These are phyloP conservation scores for Scytalopus superciliaris DNA, from an alignment of 2,113 vertebrate species.

Conservation along the genomic window DNA sequence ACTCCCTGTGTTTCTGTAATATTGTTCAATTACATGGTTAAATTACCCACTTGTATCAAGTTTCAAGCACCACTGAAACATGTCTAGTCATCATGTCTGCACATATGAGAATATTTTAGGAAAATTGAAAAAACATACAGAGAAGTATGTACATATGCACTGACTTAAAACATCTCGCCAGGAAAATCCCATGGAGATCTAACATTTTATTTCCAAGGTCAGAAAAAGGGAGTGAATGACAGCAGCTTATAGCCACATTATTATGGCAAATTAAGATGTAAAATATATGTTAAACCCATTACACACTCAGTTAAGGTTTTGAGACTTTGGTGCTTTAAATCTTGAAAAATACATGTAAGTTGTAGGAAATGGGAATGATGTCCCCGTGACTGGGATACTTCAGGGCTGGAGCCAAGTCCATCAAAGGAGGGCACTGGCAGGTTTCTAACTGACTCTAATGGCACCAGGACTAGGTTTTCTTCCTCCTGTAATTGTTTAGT, in stretches of 20 bases:
- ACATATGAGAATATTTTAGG: conserved; percentile 69
- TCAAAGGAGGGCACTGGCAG: not conserved
- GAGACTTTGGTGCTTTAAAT: not conserved
- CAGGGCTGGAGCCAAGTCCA: conserved; percentile 23
- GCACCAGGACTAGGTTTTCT: not conserved
- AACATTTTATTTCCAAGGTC: conserved; percentile 56
- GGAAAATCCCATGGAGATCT: conserved; percentile 58
- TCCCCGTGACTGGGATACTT: conserved; percentile 40
- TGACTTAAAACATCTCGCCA: conserved; percentile 52
- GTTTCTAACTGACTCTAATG: not conserved
- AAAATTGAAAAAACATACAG: conserved; percentile 58
- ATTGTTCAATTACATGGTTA: conserved; percentile 53
- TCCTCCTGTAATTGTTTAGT: not conserved
- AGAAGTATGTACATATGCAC: conserved; percentile 31
- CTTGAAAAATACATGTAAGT: conserved; percentile 10
- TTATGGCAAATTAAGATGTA: conserved; percentile 55
- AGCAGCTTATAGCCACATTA: conserved; percentile 45
- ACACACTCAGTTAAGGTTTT: not conserved
- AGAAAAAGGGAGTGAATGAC: conserved; percentile 53
- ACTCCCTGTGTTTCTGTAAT: conserved; percentile 54
- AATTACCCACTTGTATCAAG: conserved; percentile 43
- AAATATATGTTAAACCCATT: conserved; percentile 62
- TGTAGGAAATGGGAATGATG: conserved; percentile 48
- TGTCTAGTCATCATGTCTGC: conserved; percentile 67
- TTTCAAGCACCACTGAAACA: conserved; percentile 61